phyloP scores from a whole-genome alignment of 1,140 invertebrate species.

The Drosophila orena region DNA sequence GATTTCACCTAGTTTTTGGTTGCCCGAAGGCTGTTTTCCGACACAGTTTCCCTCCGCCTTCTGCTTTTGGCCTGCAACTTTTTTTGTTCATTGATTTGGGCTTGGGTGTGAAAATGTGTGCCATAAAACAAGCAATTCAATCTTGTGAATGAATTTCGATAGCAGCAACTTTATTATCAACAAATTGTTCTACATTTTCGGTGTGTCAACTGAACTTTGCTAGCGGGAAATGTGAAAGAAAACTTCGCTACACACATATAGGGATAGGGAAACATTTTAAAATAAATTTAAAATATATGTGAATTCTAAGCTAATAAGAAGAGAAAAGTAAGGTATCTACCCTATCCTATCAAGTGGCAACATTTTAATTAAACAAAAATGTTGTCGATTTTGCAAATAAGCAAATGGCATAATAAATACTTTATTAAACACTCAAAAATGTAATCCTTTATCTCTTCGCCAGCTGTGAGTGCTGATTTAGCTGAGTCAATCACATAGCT shows the following conservation, averaged over 20 bases:
- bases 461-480: conserved; percentile 7
- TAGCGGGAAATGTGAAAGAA: neutral
- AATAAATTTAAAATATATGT: neutral
- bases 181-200: conserved; percentile 45
- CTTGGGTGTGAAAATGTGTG: conserved; percentile 36
- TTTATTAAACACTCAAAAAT: neutral
- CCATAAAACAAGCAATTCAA: conserved; percentile 48
- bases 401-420: too few species aligned
- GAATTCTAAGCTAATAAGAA: too few species aligned
- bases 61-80: conserved; percentile 14
- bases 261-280: neutral
- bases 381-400: too few species aligned
- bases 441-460: neutral
- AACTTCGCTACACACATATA: neutral
- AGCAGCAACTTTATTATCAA: conserved; percentile 40
- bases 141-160: conserved; percentile 47
- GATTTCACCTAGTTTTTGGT: conserved; percentile 73
- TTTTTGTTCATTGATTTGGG: conserved; percentile 30
- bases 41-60: conserved; percentile 12
- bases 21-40: conserved; percentile 35
- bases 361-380: too few species aligned
- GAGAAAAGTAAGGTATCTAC: too few species aligned
- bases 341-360: too few species aligned
- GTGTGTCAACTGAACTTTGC: conserved; percentile 36
- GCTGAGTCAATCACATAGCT: conserved; percentile 30